Base-by-base conservation (phyloP, 2,888 invertebrate genomes). In the Galerucella calmariensis region DNA sequence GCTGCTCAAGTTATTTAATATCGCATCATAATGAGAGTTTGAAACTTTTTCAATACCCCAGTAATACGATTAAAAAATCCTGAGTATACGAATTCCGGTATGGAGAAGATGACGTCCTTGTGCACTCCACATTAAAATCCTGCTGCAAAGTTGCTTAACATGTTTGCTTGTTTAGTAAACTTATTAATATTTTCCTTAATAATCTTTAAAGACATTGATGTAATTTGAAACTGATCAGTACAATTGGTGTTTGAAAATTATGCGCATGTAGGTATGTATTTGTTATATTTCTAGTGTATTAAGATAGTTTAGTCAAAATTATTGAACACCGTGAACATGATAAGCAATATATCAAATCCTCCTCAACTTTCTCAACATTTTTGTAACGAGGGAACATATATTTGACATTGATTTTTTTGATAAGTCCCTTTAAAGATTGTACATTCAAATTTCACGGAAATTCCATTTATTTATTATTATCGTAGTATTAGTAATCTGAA, bases 401-500 rank as follows among this genome's bases (percentile, higher is more conserved):
- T 41, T 41, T 69, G 63, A 75, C 75, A 76, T 74, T 67, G 46
- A 76, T 72, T 56, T 73, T 20, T 56, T 69, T 69, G 62, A 73
- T 74, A 74, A 75, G 75, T 77, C 75, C 75, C 73, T 73, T 71
- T 56, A 62, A 69, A 76, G 73, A 73, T 75, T 75, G 74, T 75
- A 77, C 77, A 75, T 75, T 70, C 63, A 75, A 73, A 68, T 68
- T 71, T 70, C 72, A 70, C 66, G 68, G 67, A 71, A 66, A 62
- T 71, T 71, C 73, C 73, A 75, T 73, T 77, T 27, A 68, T 73
- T 66, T 67, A 76, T 61, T 77, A 20, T 65, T 75, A 46, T 58
- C 44, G 66, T 76, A 73, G 46, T 67, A 72, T 78, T 78, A 79
- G 74, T 77, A 75, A 75, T 77, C 80, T 79, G 80, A 76, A 80